Percentiles rank a stretch among this genome's conserved stretches.
Conservation (phyloP, 2,797 vertebrate species). For the Petrocephalus schoutedeni region DNA sequence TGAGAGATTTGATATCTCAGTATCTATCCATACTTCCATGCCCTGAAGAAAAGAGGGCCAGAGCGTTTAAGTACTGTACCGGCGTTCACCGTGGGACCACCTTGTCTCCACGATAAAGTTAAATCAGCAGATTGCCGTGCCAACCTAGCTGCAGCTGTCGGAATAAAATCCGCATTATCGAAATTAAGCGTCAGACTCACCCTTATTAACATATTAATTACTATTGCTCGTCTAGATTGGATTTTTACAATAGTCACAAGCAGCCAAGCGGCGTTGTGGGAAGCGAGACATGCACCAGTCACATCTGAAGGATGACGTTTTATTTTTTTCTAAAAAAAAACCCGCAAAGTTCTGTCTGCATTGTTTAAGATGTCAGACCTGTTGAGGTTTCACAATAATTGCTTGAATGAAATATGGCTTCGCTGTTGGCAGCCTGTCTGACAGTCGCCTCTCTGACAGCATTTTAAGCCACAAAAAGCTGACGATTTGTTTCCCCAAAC, state of each 20-base stretch:
- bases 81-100: background rate
- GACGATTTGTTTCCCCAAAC: slow-evolving; percentile 9
- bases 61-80: background rate
- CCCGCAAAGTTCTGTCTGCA: background rate
- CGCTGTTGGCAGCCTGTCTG: slow-evolving; percentile 1
- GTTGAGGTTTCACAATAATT: background rate
- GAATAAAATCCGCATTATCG: background rate
- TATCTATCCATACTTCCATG: background rate
- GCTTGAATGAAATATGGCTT: background rate
- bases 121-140: background rate
- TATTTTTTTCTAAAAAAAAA: background rate
- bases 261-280: background rate
- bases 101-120: background rate
- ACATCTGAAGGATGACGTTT: background rate
- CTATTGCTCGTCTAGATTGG: background rate
- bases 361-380: slow-evolving; percentile 13
- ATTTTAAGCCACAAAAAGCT: background rate
- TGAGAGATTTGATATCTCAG: background rate
- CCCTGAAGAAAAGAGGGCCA: background rate
- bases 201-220: slow-evolving; percentile 14
- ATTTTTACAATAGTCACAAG: background rate
- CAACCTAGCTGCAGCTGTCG: background rate
- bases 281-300: background rate
- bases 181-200: background rate
- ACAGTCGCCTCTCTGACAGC: background rate